A percentile compares a stretch with the other conserved stretches of the same genome.
Conservation (phyloP, 1,140 invertebrate genomes). For the Halyomorpha halys region DNA sequence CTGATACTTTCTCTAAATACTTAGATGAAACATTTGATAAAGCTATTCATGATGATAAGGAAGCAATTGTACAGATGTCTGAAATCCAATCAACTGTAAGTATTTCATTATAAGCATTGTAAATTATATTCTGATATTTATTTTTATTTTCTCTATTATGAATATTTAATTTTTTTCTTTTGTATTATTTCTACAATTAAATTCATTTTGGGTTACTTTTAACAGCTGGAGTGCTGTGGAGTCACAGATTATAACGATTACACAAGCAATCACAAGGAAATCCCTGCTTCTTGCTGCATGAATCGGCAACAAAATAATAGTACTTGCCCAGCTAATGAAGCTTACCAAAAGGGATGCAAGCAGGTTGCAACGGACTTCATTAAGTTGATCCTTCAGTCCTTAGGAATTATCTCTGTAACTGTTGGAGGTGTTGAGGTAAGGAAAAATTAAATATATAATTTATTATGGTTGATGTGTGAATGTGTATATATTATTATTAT, state of each 20-base stretch:
- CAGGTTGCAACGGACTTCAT: not conserved
- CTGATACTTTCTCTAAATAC: not conserved
- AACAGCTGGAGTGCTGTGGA: slow-evolving; percentile 20
- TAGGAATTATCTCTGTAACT: not conserved
- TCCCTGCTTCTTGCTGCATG: slow-evolving; percentile 14
- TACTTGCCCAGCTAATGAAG: not conserved
- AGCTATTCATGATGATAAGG: not conserved
- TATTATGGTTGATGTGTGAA: not conserved
- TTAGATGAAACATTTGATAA: not conserved
- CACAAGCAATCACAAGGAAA: not conserved
- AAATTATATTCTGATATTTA: too few relatives aligned
- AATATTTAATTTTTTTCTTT: too few relatives aligned
- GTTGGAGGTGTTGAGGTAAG: slow-evolving; percentile 19
- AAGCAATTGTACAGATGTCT: slow-evolving; percentile 1
- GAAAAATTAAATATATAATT: not conserved
- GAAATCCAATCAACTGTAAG: not conserved
- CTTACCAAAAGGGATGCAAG: slow-evolving; percentile 17
- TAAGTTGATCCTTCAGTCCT: not conserved
- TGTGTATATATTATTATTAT: too few relatives aligned
- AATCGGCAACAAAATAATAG: not conserved
- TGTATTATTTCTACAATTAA: too few relatives aligned
- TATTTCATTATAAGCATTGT: not conserved
- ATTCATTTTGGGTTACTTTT: too few relatives aligned
- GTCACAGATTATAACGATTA: not conserved
- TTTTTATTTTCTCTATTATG: too few relatives aligned